Evolutionary conservation across 64 coral and sea anemone genomes (phyloP).

Genomic region (Exaiptasia diaphana): DNA sequence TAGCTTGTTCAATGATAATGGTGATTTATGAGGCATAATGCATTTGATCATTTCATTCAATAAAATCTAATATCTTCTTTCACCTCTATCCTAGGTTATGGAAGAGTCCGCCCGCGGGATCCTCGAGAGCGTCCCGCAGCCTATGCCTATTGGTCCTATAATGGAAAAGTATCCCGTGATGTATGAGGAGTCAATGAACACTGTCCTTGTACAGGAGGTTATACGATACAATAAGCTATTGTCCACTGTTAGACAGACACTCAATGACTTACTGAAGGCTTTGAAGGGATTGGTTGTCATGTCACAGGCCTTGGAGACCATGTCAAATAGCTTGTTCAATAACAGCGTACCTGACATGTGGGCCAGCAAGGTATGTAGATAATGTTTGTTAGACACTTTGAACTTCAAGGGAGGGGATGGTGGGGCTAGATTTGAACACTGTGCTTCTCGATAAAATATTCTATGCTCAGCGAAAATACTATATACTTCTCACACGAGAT

Average conservation of each 20-base stretch:
- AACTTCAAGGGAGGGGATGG: no score
- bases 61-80: no score
- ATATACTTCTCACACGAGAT: no score
- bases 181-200: conserved; percentile 99
- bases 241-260: conserved; percentile 63
- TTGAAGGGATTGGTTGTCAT: conserved; percentile 95
- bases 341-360: conserved; percentile 89
- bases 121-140: conserved; percentile 77
- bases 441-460: no score
- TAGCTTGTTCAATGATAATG: no score
- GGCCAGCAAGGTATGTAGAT: conserved; percentile 87
- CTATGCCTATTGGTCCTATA: conserved; percentile 75
- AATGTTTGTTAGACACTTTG: no score
- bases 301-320: conserved; percentile 96
- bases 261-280: conserved; percentile 94
- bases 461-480: no score
- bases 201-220: conserved; percentile 92
- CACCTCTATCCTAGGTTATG: conserved; percentile 88
- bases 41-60: no score
- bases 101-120: conserved; percentile 86
- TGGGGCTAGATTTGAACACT: no score
- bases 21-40: no score
- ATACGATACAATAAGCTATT: conserved; percentile 93
- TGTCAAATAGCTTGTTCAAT: conserved; percentile 88
- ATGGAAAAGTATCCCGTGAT: conserved; percentile 95